These are phyloP conservation scores for Argyresthia albistria DNA, from an alignment of 2,888 invertebrate genomes.

Conservation along the genomic window DNA sequence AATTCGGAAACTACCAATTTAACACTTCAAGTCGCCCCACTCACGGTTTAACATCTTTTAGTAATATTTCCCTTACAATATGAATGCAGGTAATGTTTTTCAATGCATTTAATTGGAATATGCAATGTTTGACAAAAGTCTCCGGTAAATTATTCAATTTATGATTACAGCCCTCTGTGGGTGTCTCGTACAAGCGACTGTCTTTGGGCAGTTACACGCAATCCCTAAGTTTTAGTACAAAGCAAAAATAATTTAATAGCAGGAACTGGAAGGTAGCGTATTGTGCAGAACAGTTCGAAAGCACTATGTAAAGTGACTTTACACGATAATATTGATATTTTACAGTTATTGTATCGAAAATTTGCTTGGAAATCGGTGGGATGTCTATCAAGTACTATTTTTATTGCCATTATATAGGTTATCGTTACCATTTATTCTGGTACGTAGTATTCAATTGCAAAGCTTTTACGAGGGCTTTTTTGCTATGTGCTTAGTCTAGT, in stretches of 20 bases:
- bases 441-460: neutral
- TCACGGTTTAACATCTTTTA: neutral
- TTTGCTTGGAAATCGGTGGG: constrained; percentile 23
- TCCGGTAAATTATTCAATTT: constrained; percentile 60
- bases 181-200: constrained; percentile 61
- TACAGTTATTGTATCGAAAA: constrained; percentile 31
- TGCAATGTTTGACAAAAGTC: constrained; percentile 50
- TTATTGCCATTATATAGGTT: constrained; percentile 1
- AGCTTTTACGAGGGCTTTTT: too few relatives aligned
- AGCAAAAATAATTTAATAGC: constrained; percentile 16
- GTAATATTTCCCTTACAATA: constrained; percentile 1
- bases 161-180: constrained; percentile 57
- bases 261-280: constrained; percentile 7
- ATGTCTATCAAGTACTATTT: constrained; percentile 13
- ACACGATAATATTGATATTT: constrained; percentile 41
- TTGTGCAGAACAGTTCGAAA: constrained; percentile 6
- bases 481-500: too few relatives aligned
- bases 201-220: constrained; percentile 36
- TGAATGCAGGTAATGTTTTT: constrained; percentile 21
- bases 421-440: constrained; percentile 11
- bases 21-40: neutral
- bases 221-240: constrained; percentile 16
- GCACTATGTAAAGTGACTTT: constrained; percentile 27
- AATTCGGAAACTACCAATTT: neutral
- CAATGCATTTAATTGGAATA: constrained; percentile 16